A percentile compares a stretch with the other conserved stretches of the same genome.
Conservation (phyloP, 2,888 invertebrate species). For the Trachelus troglodyta region DNA sequence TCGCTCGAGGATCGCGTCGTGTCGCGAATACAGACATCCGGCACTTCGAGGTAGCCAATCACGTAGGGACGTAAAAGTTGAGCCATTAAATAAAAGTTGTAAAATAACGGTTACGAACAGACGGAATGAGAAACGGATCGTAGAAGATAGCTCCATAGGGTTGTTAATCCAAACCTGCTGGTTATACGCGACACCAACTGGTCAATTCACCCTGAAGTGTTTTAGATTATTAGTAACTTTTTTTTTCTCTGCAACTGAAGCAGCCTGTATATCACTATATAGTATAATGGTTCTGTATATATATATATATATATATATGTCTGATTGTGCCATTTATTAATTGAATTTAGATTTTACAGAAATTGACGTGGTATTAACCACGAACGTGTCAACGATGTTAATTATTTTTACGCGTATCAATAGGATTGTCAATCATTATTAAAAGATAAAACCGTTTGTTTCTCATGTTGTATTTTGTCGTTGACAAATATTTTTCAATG, state of each 20-base stretch:
- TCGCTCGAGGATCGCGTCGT: background rate
- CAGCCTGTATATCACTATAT: background rate
- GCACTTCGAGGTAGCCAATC: conserved; percentile 19
- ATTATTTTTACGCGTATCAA: background rate
- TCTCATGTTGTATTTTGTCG: background rate
- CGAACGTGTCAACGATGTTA: background rate
- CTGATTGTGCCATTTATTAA: too few relatives aligned
- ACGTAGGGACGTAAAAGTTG: conserved; percentile 24
- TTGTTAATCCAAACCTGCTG: conserved; percentile 28
- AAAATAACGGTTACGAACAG: conserved; percentile 18
- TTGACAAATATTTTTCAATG: background rate
- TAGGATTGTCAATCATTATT: background rate
- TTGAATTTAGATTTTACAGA: background rate
- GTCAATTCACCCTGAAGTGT: background rate
- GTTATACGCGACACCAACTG: conserved; percentile 16
- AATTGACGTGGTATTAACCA: background rate
- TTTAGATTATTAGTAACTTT: conserved; percentile 24
- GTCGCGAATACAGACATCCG: background rate
- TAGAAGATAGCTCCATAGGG: conserved; percentile 19
- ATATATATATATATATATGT: too few relatives aligned
- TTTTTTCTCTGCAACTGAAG: background rate
- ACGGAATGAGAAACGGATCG: conserved; percentile 11
- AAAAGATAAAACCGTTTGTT: background rate
- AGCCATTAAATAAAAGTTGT: conserved; percentile 33
- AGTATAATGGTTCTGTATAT: background rate